Base-by-base conservation (phyloP, 92 coral and sea anemone species). In the Montipora capitata region DNA sequence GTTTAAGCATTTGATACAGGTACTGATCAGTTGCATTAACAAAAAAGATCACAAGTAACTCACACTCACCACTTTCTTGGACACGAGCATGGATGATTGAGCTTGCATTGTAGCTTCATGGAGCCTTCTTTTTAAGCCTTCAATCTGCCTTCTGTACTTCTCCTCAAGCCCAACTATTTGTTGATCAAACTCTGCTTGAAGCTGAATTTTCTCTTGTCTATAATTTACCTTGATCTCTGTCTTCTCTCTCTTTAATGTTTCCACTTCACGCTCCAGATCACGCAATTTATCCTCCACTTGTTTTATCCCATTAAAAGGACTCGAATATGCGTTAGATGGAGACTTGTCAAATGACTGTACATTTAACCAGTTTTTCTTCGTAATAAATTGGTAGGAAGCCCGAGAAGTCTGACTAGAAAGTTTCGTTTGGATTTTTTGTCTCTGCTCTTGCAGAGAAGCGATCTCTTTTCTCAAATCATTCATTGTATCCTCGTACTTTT, bases 401-500 rank as follows among this genome's bases (percentile, higher is more conserved):
- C 40, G 77, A 20, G 52, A 40, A 51, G 81, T 88, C 54, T 77
- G 84, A 43, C 87, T 93, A 40, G 95, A 77, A 52, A 96, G 89
- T 87, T 95, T 96, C 67, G 91, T 85, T 17, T 96, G 96, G 39
- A 96, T 92, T 56, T 95, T 94, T 61, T 88, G 89, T 68, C 99
- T 91, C 84, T 96, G 99, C 10, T 95, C 99, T 72, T 96, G 98
- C 77, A 96, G 91, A 13, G 94, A 93, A n/a, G 89, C 51, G 44
- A 96, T 94, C 77, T 96, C 99, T 68, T 90, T 93, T 12, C 96
- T 90, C 54, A 96, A 82, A 1, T 81, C 96, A 7, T 80, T 92
- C 44, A 96, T 88, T 2, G 98, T 91, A 51, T 61, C 90, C 75
- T 95, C 98, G 82, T 85, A 96, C 57, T 77, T 91, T 20, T 91